A percentile compares a stretch with the other conserved stretches of the same genome.
Conservation (phyloP, 2,797 vertebrate genomes). For the Sorex maritimensis region DNA sequence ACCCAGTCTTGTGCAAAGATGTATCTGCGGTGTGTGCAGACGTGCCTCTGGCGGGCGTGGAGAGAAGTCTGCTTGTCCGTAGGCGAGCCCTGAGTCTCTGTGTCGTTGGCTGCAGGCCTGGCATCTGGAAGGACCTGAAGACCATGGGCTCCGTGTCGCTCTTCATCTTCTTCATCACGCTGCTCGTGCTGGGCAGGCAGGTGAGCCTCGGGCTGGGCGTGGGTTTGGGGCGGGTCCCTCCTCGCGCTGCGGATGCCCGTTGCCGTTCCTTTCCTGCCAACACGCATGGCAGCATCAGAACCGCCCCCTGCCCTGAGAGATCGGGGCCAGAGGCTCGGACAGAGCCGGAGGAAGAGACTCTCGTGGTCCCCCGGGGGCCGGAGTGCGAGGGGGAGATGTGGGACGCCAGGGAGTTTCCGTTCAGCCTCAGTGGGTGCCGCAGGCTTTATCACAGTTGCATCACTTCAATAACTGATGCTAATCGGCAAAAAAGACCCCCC, state of each 20-base stretch:
- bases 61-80: too few species aligned
- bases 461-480: not conserved
- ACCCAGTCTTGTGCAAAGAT: not conserved
- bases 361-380: not conserved
- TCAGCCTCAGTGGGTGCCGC: not conserved
- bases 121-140: constrained; percentile 98
- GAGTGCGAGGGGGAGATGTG: not conserved
- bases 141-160: constrained; percentile 98
- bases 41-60: not conserved
- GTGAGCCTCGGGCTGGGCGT: constrained; percentile 90
- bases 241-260: too few species aligned
- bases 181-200: constrained; percentile 98
- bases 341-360: not conserved
- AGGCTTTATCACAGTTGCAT: not conserved
- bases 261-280: not conserved
- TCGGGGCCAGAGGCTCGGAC: too few species aligned
- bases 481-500: too few species aligned
- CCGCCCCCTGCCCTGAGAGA: not conserved
- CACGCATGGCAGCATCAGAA: not conserved
- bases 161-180: constrained; percentile 98
- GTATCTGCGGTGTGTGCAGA: not conserved
- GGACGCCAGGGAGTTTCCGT: not conserved
- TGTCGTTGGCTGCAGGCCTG: constrained; percentile 92
- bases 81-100: constrained; percentile 22
- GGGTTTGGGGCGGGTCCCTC: not conserved